A percentile compares a stretch with the other conserved stretches of the same genome.
These are phyloP conservation scores for Sebastes minor DNA, from an alignment of 2,797 vertebrate genomes.

Conservation along the genomic window DNA sequence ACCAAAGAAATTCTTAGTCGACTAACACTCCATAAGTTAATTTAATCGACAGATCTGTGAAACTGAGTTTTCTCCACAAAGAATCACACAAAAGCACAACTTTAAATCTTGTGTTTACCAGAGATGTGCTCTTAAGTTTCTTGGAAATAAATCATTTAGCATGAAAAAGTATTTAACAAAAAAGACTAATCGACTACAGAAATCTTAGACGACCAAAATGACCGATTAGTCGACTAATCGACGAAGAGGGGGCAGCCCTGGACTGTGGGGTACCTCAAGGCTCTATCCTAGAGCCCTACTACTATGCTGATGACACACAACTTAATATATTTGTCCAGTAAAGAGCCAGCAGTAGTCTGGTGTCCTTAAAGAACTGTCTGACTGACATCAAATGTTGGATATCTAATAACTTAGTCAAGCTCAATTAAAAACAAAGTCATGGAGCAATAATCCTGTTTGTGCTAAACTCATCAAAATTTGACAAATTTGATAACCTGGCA, in stretches of 20 bases:
- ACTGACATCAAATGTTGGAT: neutral
- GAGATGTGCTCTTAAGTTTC: no score
- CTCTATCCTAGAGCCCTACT: neutral
- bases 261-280: neutral
- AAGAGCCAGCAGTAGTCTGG: neutral
- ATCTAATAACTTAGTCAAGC: neutral
- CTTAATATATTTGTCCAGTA: neutral
- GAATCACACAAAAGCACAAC: no score
- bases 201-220: no score
- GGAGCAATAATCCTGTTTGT: neutral
- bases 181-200: no score
- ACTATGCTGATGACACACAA: neutral
- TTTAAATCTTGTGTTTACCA: no score
- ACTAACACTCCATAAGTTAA: accelerated
- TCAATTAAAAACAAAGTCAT: neutral
- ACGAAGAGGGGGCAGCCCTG: neutral
- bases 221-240: no score
- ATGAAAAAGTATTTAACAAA: no score
- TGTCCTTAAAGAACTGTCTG: neutral
- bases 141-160: no score
- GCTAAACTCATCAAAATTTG: neutral
- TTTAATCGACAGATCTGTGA: no score
- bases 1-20: no score
- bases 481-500: neutral
- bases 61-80: no score